Evolutionary conservation across 2,113 vertebrate genomes (phyloP).

Genomic region (Scalopus aquaticus): DNA sequence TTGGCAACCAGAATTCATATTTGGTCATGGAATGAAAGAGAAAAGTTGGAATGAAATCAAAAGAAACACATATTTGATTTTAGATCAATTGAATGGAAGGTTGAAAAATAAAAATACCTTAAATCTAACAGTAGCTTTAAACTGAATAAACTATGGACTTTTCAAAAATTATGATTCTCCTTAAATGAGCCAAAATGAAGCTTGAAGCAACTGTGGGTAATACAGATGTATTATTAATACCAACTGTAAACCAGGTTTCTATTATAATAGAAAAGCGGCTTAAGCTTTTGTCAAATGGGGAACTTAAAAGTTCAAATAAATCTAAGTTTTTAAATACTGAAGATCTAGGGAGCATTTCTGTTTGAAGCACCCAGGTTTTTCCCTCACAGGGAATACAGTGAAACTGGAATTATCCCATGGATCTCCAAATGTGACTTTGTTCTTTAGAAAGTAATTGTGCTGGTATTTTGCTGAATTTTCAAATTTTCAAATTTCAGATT

Average conservation of each 20-base stretch:
- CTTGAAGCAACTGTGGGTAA: conserved; percentile 56
- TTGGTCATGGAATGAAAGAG: not conserved
- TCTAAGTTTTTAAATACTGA: conserved; percentile 29
- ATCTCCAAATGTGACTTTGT: not conserved
- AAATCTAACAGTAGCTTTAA: conserved; percentile 58
- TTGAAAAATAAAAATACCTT: conserved; percentile 49
- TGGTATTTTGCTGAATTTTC: not conserved
- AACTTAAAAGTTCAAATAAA: conserved; percentile 21
- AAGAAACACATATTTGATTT: conserved; percentile 57
- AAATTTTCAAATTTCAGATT: not conserved
- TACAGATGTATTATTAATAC: conserved; percentile 68
- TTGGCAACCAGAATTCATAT: not conserved
- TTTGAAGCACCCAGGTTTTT: not conserved
- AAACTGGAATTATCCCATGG: not conserved
- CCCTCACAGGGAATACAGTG: not conserved
- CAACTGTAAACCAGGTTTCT: conserved; percentile 47
- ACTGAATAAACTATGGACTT: conserved; percentile 60
- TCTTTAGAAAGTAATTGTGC: not conserved
- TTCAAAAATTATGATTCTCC: conserved; percentile 64
- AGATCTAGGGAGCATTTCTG: not conserved
- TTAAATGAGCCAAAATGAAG: conserved; percentile 63
- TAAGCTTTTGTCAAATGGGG: conserved; percentile 58
- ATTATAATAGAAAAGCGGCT: conserved; percentile 63
- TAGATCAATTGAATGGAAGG: conserved; percentile 38
- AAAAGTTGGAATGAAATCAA: conserved; percentile 46